These are phyloP conservation scores for Progne subis DNA, from an alignment of 2,113 vertebrate species.

Conservation along the genomic window DNA sequence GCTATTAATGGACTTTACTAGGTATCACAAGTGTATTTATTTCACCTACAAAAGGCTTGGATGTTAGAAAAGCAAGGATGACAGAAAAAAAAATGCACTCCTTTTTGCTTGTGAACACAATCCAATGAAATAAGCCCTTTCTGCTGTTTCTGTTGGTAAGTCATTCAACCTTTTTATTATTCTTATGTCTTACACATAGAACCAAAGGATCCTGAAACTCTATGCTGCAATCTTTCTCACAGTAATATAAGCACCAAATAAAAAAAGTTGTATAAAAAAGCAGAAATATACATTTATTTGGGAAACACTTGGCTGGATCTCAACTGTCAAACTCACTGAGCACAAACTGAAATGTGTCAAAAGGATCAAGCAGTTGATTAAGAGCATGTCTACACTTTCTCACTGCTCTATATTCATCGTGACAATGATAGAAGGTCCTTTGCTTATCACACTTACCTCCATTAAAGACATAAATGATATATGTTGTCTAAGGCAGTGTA, in stretches of 20 bases:
- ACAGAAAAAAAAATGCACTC: neutral
- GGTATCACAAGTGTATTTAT: neutral
- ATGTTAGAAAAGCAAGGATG: neutral
- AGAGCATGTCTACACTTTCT: neutral
- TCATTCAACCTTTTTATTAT: neutral
- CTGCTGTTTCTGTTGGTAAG: neutral
- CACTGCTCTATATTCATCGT: neutral
- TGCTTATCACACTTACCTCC: neutral
- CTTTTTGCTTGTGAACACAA: neutral
- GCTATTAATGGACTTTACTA: neutral
- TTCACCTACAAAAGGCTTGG: neutral
- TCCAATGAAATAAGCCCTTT: neutral
- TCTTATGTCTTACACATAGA: neutral
- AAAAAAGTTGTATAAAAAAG: neutral
- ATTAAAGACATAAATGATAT: neutral
- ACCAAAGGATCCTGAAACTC: neutral
- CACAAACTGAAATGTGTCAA: constrained; percentile 19
- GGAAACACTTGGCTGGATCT: neutral
- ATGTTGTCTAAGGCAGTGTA: neutral
- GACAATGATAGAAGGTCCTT: neutral
- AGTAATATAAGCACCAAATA: neutral
- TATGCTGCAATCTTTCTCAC: neutral
- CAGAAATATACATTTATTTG: neutral
- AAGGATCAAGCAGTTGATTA: constrained; percentile 7
- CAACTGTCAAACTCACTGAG: neutral